Conservation (phyloP, 2,797 vertebrate genomes). For the Lerista edwardsae region DNA sequence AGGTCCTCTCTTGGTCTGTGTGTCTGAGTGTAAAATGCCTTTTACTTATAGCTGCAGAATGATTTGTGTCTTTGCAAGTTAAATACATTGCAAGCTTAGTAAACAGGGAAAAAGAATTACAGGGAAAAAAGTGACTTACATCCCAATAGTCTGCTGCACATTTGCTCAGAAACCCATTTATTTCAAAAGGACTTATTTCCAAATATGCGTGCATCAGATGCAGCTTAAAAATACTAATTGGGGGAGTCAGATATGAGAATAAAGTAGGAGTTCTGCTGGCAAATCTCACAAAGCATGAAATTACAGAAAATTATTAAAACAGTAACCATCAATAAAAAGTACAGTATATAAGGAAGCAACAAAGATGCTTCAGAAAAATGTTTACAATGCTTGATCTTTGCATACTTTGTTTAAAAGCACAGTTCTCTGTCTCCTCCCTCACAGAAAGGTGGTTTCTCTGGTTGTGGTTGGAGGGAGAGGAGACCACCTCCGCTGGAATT, state of each 20-base stretch:
- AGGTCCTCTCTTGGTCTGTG: slow-evolving; percentile 7
- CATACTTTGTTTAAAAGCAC: too few species aligned
- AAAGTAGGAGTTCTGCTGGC: neutral
- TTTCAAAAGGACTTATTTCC: neutral
- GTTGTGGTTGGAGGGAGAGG: too few species aligned
- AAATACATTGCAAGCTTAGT: neutral
- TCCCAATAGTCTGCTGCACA: neutral
- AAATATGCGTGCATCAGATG: neutral
- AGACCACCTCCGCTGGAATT: too few species aligned
- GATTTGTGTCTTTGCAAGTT: neutral
- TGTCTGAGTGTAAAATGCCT: neutral
- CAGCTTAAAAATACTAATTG: neutral
- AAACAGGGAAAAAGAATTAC: neutral
- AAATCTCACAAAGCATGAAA: too few species aligned
- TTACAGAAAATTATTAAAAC: too few species aligned
- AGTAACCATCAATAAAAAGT: too few species aligned
- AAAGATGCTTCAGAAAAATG: too few species aligned
- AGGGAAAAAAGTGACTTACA: neutral
- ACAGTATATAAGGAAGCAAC: too few species aligned
- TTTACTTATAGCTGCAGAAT: neutral
- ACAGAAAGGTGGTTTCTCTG: too few species aligned
- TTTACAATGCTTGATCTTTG: too few species aligned
- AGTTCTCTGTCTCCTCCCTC: too few species aligned
- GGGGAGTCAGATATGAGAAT: neutral
- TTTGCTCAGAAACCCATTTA: neutral